phyloP scores from a whole-genome alignment of 2,797 vertebrate species.

The Bovichtus variegatus region DNA sequence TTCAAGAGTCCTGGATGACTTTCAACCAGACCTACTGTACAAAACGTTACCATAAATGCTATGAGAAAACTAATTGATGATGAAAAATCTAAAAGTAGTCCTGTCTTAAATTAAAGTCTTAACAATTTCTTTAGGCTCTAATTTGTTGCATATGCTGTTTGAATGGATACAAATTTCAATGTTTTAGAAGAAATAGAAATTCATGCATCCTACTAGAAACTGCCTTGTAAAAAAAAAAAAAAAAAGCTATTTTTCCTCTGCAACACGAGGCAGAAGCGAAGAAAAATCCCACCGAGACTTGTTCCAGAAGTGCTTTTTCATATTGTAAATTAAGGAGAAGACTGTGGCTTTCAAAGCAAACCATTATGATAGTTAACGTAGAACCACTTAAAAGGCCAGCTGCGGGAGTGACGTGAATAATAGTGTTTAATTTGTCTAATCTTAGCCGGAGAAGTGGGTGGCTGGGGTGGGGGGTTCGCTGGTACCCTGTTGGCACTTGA shows the following conservation, averaged over 20 bases:
- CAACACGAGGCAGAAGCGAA: conserved; percentile 54
- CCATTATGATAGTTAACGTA: conserved; percentile 84
- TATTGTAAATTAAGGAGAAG: conserved; percentile 82
- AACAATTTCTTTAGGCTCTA: neutral
- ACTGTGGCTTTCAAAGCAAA: conserved; percentile 86
- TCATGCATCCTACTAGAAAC: neutral
- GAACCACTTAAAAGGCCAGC: conserved; percentile 87
- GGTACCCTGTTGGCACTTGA: conserved; percentile 76
- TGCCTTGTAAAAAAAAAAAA: conserved; percentile 46
- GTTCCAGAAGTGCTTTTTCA: conserved; percentile 79
- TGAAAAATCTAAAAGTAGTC: neutral
- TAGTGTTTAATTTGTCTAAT: conserved; percentile 88
- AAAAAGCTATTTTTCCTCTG: conserved; percentile 38
- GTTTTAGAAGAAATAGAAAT: neutral
- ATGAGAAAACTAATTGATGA: neutral
- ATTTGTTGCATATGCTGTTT: neutral
- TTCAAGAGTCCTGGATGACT: conserved; percentile 12
- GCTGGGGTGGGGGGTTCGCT: conserved; percentile 52
- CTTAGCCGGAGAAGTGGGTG: conserved; percentile 83
- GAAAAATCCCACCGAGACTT: conserved; percentile 65
- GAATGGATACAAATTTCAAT: neutral
- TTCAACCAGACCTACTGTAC: conserved; percentile 8
- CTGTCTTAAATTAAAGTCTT: neutral
- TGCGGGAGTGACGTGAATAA: conserved; percentile 86
- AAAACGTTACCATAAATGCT: neutral